Base-by-base conservation (phyloP, 1,140 invertebrate species). In the Scaptomyza hsui region DNA sequence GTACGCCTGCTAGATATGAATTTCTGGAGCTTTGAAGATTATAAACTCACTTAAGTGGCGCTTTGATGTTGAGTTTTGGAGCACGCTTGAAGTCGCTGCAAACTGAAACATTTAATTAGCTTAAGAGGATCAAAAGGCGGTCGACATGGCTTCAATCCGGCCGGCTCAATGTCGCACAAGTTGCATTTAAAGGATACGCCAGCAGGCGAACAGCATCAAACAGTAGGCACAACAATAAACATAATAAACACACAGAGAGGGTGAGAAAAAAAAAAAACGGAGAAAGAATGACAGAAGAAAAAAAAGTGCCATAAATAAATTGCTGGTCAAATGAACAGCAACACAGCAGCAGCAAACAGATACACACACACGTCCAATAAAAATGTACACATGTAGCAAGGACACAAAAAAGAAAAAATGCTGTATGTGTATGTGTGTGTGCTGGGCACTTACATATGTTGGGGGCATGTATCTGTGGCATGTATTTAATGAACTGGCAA, bases 21-120 rank as follows among this genome's bases (percentile, higher is more conserved):
- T 90, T 85, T 85, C 89, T 90, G 74, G 81, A 90, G 89, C 89
- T 90, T 90, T 90, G 89, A 90, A 90, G 89, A 90, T 90, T 89
- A 73, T 59, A 72, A 89, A 72, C 74, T 73, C 89, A 79, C 75
- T 89, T 81, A 81, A 73, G 75, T 70, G 68, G 72, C 70, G 80
- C 88, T 90, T 90, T 90, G 89, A 90, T 82, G 89, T 90, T 64
- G 76, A 51, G 65, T 56, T 64, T 39, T 35, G 67, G 45, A 72
- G 85, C 59, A 70, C 77, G 68, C 83, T 88, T 69, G 12, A 88
- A 88, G 82, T 75, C 64, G 19, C 26, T 29, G 7, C 12, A 35
- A 35, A 63, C 68, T 47, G 49, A 35, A 24, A 47, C 60, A 51
- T 29, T 53, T 76, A 89, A 88, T 89, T 82, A 72, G 69, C 68